Conservation (phyloP, 2,888 invertebrate species). For the Eupithecia subumbrata region DNA sequence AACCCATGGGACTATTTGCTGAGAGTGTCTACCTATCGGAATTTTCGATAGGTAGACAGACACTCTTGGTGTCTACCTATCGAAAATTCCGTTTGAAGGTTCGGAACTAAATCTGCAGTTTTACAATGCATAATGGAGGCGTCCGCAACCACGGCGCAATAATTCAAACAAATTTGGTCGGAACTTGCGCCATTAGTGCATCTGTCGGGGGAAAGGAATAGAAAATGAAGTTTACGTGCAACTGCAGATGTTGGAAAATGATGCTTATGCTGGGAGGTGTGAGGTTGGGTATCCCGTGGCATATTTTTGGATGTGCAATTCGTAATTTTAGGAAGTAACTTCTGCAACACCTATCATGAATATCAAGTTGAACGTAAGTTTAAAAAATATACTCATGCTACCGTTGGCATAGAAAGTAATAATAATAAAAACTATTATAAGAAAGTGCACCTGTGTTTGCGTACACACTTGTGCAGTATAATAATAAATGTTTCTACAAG, state of each 20-base stretch:
- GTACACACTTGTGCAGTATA: no score
- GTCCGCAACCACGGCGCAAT: not conserved
- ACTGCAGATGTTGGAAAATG: not conserved
- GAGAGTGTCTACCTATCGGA: not conserved
- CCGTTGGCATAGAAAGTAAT: not conserved
- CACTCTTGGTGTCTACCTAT: not conserved
- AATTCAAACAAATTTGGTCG: constrained; percentile 6
- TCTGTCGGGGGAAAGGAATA: constrained; percentile 39
- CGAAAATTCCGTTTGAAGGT: not conserved
- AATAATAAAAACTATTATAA: no score
- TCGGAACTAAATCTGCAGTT: not conserved
- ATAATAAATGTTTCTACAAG: no score
- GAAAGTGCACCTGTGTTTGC: no score
- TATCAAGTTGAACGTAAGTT: not conserved
- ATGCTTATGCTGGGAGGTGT: not conserved
- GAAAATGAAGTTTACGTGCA: constrained; percentile 21
- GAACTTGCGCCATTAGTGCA: constrained; percentile 19
- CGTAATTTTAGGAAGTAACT: not conserved
- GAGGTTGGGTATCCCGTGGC: not conserved
- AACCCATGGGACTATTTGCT: not conserved
- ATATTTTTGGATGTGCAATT: not conserved
- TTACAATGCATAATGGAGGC: not conserved
- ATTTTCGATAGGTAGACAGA: no score
- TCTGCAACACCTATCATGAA: not conserved
- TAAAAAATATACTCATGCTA: not conserved